A percentile compares a stretch with the other conserved stretches of the same genome.
Evolutionary conservation across 2,113 vertebrate genomes (phyloP).

Genomic region (Halcyon senegalensis): DNA sequence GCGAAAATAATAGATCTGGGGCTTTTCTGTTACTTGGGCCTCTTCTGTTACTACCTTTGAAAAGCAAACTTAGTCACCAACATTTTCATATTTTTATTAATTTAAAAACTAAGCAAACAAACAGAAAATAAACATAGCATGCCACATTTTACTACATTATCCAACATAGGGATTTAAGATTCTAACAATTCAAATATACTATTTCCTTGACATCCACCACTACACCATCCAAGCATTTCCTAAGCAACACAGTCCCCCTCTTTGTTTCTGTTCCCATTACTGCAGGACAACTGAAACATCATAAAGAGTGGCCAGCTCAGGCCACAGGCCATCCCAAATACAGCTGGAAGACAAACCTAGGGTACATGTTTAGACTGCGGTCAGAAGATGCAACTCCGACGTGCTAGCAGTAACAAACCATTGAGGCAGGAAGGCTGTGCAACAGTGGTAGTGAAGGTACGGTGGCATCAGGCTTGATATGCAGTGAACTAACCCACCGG

Average conservation of each 20-base stretch:
- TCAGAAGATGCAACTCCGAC: not conserved
- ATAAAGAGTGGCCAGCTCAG: not conserved
- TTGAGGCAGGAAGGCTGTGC: not conserved
- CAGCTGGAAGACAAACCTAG: not conserved
- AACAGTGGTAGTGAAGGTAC: not conserved
- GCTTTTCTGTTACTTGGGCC: not conserved
- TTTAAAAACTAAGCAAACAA: not conserved
- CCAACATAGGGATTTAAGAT: not conserved
- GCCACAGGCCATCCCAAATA: not conserved
- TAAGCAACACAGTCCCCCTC: not conserved
- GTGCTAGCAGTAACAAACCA: not conserved
- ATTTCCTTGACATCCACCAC: not conserved
- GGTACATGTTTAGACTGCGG: not conserved
- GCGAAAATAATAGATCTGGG: not conserved
- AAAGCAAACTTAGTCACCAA: not conserved
- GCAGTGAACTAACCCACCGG: not conserved
- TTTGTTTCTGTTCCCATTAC: rapidly evolving
- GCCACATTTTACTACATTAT: not conserved
- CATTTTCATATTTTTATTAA: not conserved
- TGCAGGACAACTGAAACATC: not conserved
- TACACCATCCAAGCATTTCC: not conserved
- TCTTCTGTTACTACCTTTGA: not conserved
- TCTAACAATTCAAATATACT: not conserved
- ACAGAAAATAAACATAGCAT: not conserved
- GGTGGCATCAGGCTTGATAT: not conserved